Evolutionary conservation across 2,888 invertebrate genomes (phyloP).

Genomic region (Dynastes maya): DNA sequence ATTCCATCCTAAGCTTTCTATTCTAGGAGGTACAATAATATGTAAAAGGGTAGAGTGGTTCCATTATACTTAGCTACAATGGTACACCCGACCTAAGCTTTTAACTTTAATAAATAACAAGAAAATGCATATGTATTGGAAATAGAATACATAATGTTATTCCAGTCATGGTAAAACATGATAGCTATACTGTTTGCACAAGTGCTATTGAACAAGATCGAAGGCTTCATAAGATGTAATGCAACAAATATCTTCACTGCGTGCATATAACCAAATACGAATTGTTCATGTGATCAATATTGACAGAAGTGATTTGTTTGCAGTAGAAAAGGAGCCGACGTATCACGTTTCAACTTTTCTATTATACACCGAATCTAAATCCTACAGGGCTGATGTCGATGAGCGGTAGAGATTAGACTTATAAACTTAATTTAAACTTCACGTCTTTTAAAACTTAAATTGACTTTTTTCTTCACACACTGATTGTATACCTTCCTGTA

Average conservation of each 20-base stretch:
- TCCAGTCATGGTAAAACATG: neutral
- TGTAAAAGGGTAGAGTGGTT: no score
- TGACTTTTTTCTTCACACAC: constrained; percentile 9
- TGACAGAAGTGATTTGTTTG: constrained; percentile 20
- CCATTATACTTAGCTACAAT: no score
- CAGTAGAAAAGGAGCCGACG: neutral
- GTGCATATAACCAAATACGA: neutral
- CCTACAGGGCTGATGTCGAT: neutral
- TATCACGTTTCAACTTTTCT: constrained; percentile 3
- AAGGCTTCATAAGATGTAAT: neutral
- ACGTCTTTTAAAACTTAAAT: constrained; percentile 27
- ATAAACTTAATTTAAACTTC: constrained; percentile 27
- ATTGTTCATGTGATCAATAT: constrained; percentile 15
- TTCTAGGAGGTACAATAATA: no score
- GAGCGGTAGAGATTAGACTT: constrained; percentile 18
- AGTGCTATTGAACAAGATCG: neutral
- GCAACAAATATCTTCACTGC: no score
- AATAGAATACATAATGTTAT: neutral
- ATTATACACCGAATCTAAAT: constrained; percentile 18
- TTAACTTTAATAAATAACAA: no score
- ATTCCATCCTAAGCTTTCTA: no score
- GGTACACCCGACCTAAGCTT: no score
- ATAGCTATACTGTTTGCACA: neutral
- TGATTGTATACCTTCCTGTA: neutral
- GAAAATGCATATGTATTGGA: no score